Percentiles rank a stretch among this genome's conserved stretches.
phyloP scores from a whole-genome alignment of 1,140 invertebrate species.

The Triops longicaudatus region DNA sequence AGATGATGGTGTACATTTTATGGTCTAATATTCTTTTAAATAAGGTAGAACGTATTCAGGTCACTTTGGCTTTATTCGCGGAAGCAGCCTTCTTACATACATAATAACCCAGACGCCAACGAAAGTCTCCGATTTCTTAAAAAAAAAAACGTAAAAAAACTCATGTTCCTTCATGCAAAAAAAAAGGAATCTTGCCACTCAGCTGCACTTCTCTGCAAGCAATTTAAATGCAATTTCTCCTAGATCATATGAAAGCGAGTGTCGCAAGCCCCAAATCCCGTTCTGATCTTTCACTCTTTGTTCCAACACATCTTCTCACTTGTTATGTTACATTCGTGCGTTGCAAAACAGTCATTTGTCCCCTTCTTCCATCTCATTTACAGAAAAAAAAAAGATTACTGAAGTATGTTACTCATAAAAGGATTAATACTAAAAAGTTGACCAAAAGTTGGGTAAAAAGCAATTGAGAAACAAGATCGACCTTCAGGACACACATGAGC shows the following conservation, averaged over 20 bases:
- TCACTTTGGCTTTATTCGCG: neutral
- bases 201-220: neutral
- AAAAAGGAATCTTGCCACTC: neutral
- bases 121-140: neutral
- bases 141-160: neutral
- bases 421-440: neutral
- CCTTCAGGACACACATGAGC: neutral
- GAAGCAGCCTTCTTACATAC: slow-evolving; percentile 2
- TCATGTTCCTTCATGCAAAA: neutral
- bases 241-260: neutral
- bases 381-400: neutral
- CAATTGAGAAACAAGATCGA: neutral
- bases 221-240: neutral
- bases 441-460: slow-evolving; percentile 1
- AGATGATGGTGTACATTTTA: too few species aligned
- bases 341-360: neutral
- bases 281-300: neutral
- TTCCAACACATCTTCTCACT: neutral
- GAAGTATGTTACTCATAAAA: neutral
- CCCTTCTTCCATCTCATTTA: neutral
- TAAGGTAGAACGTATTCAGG: neutral
- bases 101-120: neutral
- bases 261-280: neutral
- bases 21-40: too few species aligned
- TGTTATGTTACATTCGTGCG: slow-evolving; percentile 13